Conservation (phyloP, 2,113 vertebrate species). For the Narcine bancroftii region DNA sequence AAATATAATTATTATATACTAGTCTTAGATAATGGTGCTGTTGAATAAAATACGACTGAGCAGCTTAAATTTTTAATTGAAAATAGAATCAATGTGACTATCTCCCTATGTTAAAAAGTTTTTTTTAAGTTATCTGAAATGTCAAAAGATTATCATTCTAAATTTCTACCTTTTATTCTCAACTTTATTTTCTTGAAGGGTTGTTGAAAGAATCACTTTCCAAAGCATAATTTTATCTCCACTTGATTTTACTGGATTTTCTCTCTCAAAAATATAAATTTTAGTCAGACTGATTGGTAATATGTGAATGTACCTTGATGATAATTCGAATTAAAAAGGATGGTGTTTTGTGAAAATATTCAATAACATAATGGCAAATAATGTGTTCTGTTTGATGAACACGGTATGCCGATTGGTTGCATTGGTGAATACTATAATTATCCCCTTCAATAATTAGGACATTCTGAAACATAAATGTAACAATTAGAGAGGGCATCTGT, state of each 20-base stretch:
- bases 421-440: too few relatives aligned
- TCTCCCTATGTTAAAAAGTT: too few relatives aligned
- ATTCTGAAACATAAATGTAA: not conserved
- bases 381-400: not conserved
- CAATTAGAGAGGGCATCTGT: not conserved
- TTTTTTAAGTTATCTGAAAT: not conserved
- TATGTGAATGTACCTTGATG: not conserved
- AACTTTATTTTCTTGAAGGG: not conserved
- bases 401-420: not conserved
- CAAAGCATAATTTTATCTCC: not conserved
- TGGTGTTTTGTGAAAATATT: not conserved
- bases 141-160: not conserved
- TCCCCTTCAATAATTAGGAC: not conserved
- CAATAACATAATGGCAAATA: not conserved
- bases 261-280: not conserved
- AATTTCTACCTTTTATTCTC: not conserved
- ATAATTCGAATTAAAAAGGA: not conserved
- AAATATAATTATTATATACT: not conserved
- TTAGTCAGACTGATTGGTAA: not conserved
- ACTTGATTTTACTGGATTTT: not conserved
- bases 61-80: conserved; percentile 21
- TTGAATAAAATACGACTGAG: not conserved
- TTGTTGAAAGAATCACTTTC: not conserved
- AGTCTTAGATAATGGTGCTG: not conserved
- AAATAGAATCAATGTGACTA: not conserved